A percentile compares a stretch with the other conserved stretches of the same genome.
phyloP scores from a whole-genome alignment of 2,113 vertebrate genomes.

The Dipodomys merriami region DNA sequence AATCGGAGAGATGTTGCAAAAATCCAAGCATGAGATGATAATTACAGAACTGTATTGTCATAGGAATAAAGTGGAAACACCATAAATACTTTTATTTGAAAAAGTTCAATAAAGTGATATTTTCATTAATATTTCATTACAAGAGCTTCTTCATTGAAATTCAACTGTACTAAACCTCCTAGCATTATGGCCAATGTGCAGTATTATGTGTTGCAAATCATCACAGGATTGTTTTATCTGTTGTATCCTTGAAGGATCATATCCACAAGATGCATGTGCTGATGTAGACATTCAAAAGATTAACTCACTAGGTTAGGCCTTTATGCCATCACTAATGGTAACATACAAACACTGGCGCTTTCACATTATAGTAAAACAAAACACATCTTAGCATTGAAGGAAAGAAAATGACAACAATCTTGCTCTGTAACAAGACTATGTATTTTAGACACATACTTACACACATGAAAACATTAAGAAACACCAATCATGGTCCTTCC shows the following conservation, averaged over 20 bases:
- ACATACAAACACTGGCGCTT: neutral
- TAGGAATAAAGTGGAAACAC: neutral
- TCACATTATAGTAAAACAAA: constrained; percentile 2
- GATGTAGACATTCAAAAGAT: neutral
- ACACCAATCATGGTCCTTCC: too few relatives aligned
- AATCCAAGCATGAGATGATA: constrained; percentile 7
- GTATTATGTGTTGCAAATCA: neutral
- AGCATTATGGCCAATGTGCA: neutral
- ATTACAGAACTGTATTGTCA: neutral
- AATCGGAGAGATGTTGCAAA: neutral
- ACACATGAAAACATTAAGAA: too few relatives aligned
- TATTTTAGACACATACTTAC: too few relatives aligned
- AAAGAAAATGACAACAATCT: neutral
- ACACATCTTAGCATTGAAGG: neutral
- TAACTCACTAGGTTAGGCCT: neutral
- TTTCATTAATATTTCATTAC: constrained; percentile 35
- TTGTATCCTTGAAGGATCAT: neutral
- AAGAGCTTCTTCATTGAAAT: neutral
- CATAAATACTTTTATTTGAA: constrained; percentile 23
- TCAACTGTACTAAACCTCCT: neutral
- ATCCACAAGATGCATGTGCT: neutral
- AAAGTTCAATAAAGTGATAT: neutral
- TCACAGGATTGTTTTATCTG: neutral
- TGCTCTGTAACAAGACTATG: neutral
- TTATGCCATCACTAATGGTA: neutral